Conservation (phyloP, 2,113 vertebrate species). For the Scatophagus argus region DNA sequence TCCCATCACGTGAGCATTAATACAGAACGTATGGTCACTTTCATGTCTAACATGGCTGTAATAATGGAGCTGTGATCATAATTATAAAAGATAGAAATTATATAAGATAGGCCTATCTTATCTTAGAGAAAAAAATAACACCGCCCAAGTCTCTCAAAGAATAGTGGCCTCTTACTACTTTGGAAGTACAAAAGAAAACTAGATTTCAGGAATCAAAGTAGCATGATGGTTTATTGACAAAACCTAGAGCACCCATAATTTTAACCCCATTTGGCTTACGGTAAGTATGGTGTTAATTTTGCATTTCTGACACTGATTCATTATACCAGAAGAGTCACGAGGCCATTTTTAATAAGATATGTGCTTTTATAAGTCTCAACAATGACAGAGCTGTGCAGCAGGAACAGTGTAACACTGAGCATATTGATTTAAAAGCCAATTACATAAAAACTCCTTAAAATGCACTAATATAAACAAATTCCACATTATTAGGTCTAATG, state of each 20-base stretch:
- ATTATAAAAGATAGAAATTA: not conserved
- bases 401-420: not conserved
- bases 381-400: not conserved
- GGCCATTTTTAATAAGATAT: slow-evolving; percentile 2
- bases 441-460: slow-evolving; percentile 5
- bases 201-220: not conserved
- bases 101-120: not conserved
- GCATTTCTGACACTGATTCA: not conserved
- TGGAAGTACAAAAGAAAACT: not conserved
- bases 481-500: not conserved
- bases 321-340: slow-evolving; percentile 25
- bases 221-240: not conserved
- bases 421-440: slow-evolving; percentile 21
- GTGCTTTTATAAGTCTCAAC: slow-evolving; percentile 1
- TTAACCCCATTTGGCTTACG: not conserved
- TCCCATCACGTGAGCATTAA: slow-evolving; percentile 16
- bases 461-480: slow-evolving; percentile 3
- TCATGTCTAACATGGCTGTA: not conserved
- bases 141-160: not conserved
- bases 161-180: not conserved
- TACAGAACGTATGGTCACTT: not conserved
- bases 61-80: not conserved
- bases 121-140: no score
- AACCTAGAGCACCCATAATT: not conserved
- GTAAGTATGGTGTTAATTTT: not conserved